Evolutionary conservation across 2,888 invertebrate species (phyloP), one percentile per base, ranked within the genome.

Genomic region (Sphinx pinastri): DNA sequence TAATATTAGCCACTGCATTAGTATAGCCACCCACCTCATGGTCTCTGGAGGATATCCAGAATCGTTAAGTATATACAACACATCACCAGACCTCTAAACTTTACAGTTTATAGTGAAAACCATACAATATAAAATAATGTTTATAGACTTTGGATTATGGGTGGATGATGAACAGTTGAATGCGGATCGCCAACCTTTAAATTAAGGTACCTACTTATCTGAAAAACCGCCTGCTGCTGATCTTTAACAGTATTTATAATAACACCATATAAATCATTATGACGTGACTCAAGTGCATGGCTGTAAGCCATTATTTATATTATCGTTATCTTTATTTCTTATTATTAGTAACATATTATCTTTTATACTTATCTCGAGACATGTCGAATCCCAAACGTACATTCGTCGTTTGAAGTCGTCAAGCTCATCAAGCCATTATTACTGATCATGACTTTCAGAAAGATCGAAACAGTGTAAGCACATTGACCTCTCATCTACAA

Each of bases 1-100:
- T 84, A 85, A 87, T 89, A 90, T 88, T 85, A 86, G 85, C 86
- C 66, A 45, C 57, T 14, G 67, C 25, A 68, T 51, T 60, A 69
- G 63, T 52, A 14, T 60, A 14, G 31, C n/a, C 55, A 71, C 16
- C 55, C 38, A 66, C 57, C 60, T 54, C 12, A 10, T 67, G 31
- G 60, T 47, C 68, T 31, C 68, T 66, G 14, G 68, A 58, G 70
- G 70, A 60, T 49, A 25, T 25, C 49, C 60, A 60, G 47, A 60
- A 16, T 47, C 16, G 45, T 60, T 12, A 6, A 47, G 5, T 47
- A 16, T 6, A 45, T 16, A 11, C 12, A 0, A 11, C 11, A 16
- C 60, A 60, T 8, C 45, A 45, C 16, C 12, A 47, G 16, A 12
- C 12, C 12, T 14, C 4, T 4, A 12, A 14, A 5, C 6, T 51